Base-by-base conservation (phyloP, 2,888 invertebrate genomes). In the Gymnocheta viridis region DNA sequence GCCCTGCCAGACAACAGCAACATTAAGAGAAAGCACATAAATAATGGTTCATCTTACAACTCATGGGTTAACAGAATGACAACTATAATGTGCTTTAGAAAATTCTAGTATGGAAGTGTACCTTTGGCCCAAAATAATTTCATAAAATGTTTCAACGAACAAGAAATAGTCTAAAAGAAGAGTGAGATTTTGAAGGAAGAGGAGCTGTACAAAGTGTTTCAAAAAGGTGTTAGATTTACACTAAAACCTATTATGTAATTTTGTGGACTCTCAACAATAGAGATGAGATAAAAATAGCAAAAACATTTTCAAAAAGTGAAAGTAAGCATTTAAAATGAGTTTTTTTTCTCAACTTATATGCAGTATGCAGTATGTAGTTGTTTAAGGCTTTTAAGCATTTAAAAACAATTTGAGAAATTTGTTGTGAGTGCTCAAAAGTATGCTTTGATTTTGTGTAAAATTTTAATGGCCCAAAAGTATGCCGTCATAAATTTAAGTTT, bases 181-280 rank as follows among this genome's bases (percentile, higher is more conserved):
- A 41, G 41, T 35, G 9, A 17, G 1, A 19, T 22, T 22, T 9
- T 32, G 7, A 27, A 44, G 27, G 41, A 27, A 9, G 1, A 24
- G 10, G 17, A 67, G 35, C 7, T 14, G 9, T 0, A 19, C n/a
- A 58, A 54, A 54, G 41, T 27, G 4, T 49, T 29, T 32, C 7
- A 10, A 51, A 47, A 82, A 78, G 77, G 78, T 82, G 78, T 69
- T 73, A 12, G 19, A 51, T 49, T 60, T 41, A 51, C 29, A 22
- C 22, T 81, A 44, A 49, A 64, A 58, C 44, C 38, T 78, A 82
- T 79, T 56, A 74, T 79, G 78, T 24, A 47, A 79, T 58, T 74
- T 74, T 83, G 69, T 27, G 79, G 69, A 60, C 70, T 35, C 58
- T 9, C 5, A 74, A 62, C 49, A 62, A 64, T 38, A 41, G 62